Percentiles rank a stretch among this genome's conserved stretches.
Conservation (phyloP, 2,113 vertebrate genomes). For the Hippolais icterina region DNA sequence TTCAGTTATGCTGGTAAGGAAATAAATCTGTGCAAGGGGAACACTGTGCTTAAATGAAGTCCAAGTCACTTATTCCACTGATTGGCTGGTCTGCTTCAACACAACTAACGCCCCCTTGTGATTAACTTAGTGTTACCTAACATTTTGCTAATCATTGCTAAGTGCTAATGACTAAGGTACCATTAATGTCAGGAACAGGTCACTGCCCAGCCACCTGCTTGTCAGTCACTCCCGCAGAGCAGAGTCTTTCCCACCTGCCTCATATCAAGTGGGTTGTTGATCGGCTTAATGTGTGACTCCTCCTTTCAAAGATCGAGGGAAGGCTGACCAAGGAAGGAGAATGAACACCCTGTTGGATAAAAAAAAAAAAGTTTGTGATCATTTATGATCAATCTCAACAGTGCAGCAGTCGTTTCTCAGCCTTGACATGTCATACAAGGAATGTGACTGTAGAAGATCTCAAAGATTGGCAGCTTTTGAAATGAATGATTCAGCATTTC, state of each 20-base stretch:
- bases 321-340: conserved; percentile 93
- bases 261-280: conserved; percentile 93
- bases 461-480: not conserved
- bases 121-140: conserved; percentile 72
- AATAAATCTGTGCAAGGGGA: conserved; percentile 20
- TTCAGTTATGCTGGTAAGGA: not conserved
- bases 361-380: not conserved
- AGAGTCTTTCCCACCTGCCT: conserved; percentile 15
- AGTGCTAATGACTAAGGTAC: conserved; percentile 75
- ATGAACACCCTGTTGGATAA: conserved; percentile 74
- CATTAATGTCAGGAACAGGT: conserved; percentile 60
- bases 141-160: conserved; percentile 52
- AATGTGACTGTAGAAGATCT: not conserved
- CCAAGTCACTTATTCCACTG: not conserved
- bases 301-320: conserved; percentile 88
- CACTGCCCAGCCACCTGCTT: conserved; percentile 29
- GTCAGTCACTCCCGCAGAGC: conserved; percentile 12
- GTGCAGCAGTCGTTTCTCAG: not conserved
- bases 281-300: conserved; percentile 91
- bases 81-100: not conserved
- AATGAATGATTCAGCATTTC: not conserved
- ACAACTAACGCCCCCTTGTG: not conserved
- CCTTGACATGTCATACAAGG: not conserved
- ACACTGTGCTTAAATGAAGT: conserved; percentile 37
- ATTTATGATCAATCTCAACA: not conserved